Base-by-base conservation (phyloP, 1,140 invertebrate species). In the Nephotettix cincticeps region DNA sequence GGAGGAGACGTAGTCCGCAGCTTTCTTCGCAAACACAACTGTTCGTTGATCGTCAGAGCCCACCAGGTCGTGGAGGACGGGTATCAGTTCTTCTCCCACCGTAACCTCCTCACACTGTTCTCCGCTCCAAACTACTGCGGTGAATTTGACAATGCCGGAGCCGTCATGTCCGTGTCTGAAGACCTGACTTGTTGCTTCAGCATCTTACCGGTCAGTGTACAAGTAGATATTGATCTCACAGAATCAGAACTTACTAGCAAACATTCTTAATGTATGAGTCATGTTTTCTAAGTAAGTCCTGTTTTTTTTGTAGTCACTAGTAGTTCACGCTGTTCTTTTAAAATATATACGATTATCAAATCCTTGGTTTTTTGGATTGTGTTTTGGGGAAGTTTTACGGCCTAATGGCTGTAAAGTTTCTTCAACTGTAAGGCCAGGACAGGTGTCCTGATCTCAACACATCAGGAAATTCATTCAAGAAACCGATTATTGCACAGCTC, bases 61-160 rank as follows among this genome's bases (percentile, higher is more conserved):
- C 94, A 97, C 86, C 94, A 97, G 90, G 92, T 94, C 69, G 92
- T 95, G 23, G 92, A 95, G 84, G 93, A 95, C 83, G 93, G 93
- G 1, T 95, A 95, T 78, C 92, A 95, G 81, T 95, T 95, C 80
- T 95, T 97, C 83, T 93, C 93, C 1, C 94, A 95, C 79, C 84
- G 94, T 72, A 92, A 94, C 79, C 84, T 97, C 73, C 94, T 98
- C 1, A 98, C 96, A n/a, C 81, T 98, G 21, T 98, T 98, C 78
- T 91, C 89, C 28, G 91, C 91, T 36, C 91, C 91, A 21, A 94
- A 95, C 77, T 95, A 95, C 81, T 95, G 93, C 80, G 93, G 93
- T 23, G 92, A 95, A 80, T 95, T 95, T 80, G 85, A 87, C 75
- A 95, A 97, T 84, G 91, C 95, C 77, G 92, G 95, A 67, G 89